Conservation (phyloP, 2,113 vertebrate genomes). For the Mormyrus iriodes region DNA sequence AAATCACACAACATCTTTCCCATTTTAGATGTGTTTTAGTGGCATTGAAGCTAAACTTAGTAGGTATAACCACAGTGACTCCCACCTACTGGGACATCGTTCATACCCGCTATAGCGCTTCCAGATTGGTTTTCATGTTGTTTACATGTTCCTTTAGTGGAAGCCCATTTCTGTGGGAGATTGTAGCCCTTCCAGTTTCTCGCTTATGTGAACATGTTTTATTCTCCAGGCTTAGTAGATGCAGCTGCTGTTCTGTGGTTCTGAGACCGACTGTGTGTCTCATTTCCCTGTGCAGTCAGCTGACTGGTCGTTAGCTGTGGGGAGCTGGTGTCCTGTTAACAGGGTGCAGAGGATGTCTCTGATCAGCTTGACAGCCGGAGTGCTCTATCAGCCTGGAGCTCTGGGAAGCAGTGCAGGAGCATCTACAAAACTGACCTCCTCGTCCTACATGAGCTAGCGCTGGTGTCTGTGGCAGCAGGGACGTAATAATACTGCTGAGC, state of each 20-base stretch:
- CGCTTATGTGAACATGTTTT: not conserved
- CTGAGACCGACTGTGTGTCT: not conserved
- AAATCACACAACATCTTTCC: too few relatives aligned
- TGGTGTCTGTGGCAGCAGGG: not conserved
- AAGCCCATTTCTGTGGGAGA: not conserved
- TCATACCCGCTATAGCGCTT: not conserved
- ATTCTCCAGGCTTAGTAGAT: not conserved
- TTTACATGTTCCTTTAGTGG: not conserved
- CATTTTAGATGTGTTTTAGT: too few relatives aligned
- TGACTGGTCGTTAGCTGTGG: not conserved
- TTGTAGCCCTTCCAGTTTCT: not conserved
- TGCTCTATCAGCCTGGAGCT: not conserved
- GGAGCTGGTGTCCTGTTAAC: not conserved
- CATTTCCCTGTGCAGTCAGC: not conserved
- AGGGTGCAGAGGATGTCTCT: not conserved
- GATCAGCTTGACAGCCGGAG: not conserved
- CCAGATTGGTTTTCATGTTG: not conserved
- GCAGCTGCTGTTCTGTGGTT: not conserved
- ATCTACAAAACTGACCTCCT: not conserved
- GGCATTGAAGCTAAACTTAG: not conserved
- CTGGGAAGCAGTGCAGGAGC: not conserved
- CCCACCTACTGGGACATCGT: not conserved
- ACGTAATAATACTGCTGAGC: not conserved
- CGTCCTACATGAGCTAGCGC: not conserved
- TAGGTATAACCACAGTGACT: not conserved